phyloP scores from a whole-genome alignment of 2,888 invertebrate species.

The Gastrophysa polygoni region DNA sequence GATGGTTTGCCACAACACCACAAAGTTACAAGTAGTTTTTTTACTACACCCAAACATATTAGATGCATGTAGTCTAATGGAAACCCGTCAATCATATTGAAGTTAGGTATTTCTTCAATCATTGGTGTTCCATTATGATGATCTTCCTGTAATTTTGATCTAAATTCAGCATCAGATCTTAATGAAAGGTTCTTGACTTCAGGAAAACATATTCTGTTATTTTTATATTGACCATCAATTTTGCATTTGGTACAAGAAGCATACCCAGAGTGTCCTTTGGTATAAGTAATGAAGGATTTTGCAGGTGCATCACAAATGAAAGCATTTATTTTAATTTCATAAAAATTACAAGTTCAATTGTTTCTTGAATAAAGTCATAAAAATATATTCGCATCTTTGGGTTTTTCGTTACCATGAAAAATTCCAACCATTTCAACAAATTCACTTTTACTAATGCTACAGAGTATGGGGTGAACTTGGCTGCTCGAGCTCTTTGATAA shows the following conservation, averaged over 20 bases:
- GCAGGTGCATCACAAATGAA: too few relatives aligned
- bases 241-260: conserved; percentile 37
- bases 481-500: too few relatives aligned
- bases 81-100: conserved; percentile 8
- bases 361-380: conserved; percentile 30
- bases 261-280: conserved; percentile 32
- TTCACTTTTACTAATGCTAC: conserved; percentile 22
- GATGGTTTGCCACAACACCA: too few relatives aligned
- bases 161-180: conserved; percentile 9
- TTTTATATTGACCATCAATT: conserved; percentile 7
- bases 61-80: conserved; percentile 10
- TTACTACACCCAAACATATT: conserved; percentile 2
- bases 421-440: conserved; percentile 32
- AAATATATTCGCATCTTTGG: conserved; percentile 28
- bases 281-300: conserved; percentile 30
- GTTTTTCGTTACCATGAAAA: conserved; percentile 32
- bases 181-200: conserved; percentile 11
- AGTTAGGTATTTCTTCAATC: background rate
- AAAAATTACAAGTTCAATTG: conserved; percentile 19
- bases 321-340: conserved; percentile 27
- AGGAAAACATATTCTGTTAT: conserved; percentile 26
- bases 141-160: conserved; percentile 7
- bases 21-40: background rate
- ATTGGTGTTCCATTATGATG: conserved; percentile 13
- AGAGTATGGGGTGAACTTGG: conserved; percentile 35